Base-by-base conservation (phyloP, 2,888 invertebrate species). In the Argynnis bischoffii region DNA sequence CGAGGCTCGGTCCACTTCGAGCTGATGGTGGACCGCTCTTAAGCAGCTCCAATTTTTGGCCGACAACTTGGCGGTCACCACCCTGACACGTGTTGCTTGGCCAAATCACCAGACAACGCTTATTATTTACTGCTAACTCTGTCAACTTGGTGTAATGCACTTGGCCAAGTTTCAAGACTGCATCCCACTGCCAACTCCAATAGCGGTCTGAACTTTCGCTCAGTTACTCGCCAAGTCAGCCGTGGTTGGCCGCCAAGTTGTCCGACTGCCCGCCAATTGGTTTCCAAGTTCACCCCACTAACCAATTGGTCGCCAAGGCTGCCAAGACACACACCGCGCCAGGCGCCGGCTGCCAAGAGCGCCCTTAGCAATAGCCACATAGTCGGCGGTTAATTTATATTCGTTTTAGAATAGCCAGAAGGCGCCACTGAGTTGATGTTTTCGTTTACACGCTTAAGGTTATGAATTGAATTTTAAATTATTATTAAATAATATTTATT, bases 1-100 rank as follows among this genome's bases (percentile, higher is more conserved):
- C 95, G 97, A 86, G 98, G 98, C 81, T 97, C 97, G 80, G 98
- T 98, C 81, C 98, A 98, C 93, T 98, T 98, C 94, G 98, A 98
- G 93, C 94, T 98, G 89, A 96, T 98, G 95, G 95, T 98, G 87
- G 98, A 98, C 93, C 86, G 85, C 79, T 79, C 82, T 82, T 94
- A 93, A 91, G 78, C 64, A 64, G 57, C 70, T 66, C 57, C 71
- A 66, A 55, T 18, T 31, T 41, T 64, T 65, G 69, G 65, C 71
- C 65, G 70, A 67, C 69, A 71, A 67, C 72, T 71, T 69, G 75
- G 73, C 74, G 69, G 71, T 71, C 56, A 69, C 65, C 63, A 70
- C 63, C 14, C 35, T 41, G 68, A 68, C 75, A 69, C 64, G 65
- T 66, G 59, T 76, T 72, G 70, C 69, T 72, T 68, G 71, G 73